These are phyloP conservation scores for Esperia sulphurella DNA, from an alignment of 2,888 invertebrate species.

Conservation along the genomic window DNA sequence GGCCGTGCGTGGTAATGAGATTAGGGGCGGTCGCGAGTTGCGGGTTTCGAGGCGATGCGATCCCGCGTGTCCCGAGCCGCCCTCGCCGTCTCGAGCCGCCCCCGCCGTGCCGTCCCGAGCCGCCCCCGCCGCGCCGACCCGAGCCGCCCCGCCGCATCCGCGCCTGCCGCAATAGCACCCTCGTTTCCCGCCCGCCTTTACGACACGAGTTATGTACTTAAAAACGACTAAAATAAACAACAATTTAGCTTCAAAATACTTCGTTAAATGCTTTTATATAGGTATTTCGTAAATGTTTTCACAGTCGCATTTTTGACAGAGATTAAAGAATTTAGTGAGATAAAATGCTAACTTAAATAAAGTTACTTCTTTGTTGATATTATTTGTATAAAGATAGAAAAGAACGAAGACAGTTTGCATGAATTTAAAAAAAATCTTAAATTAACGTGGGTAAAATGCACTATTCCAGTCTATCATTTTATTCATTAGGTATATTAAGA, in stretches of 20 bases:
- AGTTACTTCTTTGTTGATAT: too few relatives aligned
- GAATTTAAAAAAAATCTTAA: too few relatives aligned
- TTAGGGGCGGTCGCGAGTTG: constrained; percentile 41
- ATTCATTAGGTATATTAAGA: too few relatives aligned
- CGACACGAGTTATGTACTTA: constrained; percentile 8
- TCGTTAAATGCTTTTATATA: background rate
- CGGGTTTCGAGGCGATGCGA: constrained; percentile 25
- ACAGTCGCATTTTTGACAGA: too few relatives aligned
- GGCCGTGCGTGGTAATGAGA: constrained; percentile 52
- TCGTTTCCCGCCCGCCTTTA: constrained; percentile 40
- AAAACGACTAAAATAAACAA: constrained; percentile 5
- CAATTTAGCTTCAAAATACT: background rate
- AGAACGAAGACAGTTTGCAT: too few relatives aligned
- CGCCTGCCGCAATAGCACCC: constrained; percentile 22
- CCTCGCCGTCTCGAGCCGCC: constrained; percentile 11
- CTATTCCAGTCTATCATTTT: too few relatives aligned
- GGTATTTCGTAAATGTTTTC: background rate
- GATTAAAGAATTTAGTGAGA: too few relatives aligned
- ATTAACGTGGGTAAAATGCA: too few relatives aligned
- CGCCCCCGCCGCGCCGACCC: constrained; percentile 22
- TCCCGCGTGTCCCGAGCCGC: constrained; percentile 24
- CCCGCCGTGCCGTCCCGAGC: constrained; percentile 7
- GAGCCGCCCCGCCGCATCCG: constrained; percentile 8
- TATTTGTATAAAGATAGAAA: too few relatives aligned
- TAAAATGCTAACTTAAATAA: too few relatives aligned